Conservation (phyloP, 2,888 invertebrate genomes). For the Apamea epomidion region DNA sequence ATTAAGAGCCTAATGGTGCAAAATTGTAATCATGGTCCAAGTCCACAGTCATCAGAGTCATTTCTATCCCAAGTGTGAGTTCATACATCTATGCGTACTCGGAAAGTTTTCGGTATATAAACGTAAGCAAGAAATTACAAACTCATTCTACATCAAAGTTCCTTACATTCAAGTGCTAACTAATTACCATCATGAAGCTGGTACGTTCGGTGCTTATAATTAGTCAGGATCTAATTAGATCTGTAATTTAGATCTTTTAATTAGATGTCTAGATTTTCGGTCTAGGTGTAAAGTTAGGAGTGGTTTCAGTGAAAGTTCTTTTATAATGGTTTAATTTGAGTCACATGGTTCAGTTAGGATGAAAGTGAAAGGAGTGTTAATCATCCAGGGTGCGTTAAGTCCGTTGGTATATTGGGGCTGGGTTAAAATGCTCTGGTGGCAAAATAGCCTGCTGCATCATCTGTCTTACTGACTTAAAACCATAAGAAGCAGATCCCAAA, state of each 20-base stretch:
- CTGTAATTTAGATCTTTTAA: conserved; percentile 22
- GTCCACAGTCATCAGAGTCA: conserved; percentile 64
- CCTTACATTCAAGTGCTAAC: conserved; percentile 64
- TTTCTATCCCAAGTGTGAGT: conserved; percentile 72
- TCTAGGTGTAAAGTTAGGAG: conserved; percentile 14
- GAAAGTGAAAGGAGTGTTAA: background rate
- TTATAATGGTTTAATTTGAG: background rate
- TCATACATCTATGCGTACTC: conserved; percentile 68
- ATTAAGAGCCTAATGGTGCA: background rate
- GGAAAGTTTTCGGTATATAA: conserved; percentile 82
- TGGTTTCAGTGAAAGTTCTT: conserved; percentile 43
- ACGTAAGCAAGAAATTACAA: conserved; percentile 77
- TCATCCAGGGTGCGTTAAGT: background rate
- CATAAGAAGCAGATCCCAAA: no score
- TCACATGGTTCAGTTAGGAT: background rate
- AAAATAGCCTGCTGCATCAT: no score
- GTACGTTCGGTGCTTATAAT: conserved; percentile 74
- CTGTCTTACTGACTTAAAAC: no score
- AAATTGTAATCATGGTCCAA: conserved; percentile 32
- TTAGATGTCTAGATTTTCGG: conserved; percentile 8
- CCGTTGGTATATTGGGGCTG: background rate
- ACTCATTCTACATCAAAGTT: conserved; percentile 76
- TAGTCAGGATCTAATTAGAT: conserved; percentile 33
- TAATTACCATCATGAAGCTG: conserved; percentile 80
- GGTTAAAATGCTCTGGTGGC: background rate